Percentiles rank a stretch among this genome's conserved stretches.
phyloP scores from a whole-genome alignment of 2,113 vertebrate species.

The Sminthopsis crassicaudata region DNA sequence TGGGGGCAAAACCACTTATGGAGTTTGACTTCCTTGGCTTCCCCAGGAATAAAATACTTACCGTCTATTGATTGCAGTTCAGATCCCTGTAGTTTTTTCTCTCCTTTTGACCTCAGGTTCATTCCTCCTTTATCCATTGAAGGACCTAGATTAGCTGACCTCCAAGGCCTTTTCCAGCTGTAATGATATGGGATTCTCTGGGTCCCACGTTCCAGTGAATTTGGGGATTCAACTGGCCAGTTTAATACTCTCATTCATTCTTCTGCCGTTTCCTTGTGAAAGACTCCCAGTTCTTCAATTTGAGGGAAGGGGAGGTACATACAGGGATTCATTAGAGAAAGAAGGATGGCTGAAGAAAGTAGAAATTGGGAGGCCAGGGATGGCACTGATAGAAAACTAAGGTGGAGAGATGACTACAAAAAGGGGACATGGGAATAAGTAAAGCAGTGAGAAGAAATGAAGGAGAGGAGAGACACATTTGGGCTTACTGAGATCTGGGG shows the following conservation, averaged over 20 bases:
- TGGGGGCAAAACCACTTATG: background rate
- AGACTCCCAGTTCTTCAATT: background rate
- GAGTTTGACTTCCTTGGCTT: background rate
- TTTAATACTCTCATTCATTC: background rate
- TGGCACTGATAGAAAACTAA: background rate
- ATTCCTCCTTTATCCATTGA: constrained; percentile 33
- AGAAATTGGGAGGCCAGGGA: background rate
- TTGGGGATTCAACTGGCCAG: background rate
- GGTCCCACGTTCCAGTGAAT: background rate
- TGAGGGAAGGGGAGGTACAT: too few relatives aligned
- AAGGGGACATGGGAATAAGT: background rate
- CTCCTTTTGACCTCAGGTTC: constrained; percentile 4
- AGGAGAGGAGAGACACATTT: background rate
- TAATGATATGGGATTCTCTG: constrained; percentile 43
- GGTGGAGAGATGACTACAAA: background rate
- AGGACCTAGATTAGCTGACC: background rate
- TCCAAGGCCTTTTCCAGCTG: background rate
- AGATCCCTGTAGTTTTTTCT: constrained; percentile 19
- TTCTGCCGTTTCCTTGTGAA: background rate
- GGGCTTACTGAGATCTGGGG: background rate
- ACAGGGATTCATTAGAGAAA: too few relatives aligned
- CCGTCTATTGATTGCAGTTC: background rate
- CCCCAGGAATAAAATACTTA: background rate
- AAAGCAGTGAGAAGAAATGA: background rate
- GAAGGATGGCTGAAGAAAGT: background rate